Evolutionary conservation across 2,113 vertebrate species (phyloP), one percentile per base, ranked within the genome.

Genomic region (Pluvialis apricaria): DNA sequence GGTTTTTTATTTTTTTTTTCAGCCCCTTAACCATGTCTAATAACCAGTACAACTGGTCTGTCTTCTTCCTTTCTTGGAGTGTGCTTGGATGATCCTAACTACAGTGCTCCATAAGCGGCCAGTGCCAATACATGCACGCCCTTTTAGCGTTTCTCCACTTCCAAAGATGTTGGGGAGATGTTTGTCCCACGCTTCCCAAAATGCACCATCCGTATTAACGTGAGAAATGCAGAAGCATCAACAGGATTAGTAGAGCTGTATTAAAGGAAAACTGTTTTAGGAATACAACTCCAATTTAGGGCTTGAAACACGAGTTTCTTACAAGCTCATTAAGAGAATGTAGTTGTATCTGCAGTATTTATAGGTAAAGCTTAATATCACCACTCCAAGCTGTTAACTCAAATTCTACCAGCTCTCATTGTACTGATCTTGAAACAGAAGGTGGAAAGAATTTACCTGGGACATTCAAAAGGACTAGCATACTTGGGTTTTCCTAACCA

Each of bases 41-140:
- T 64, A 97, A 97, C 92, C 91, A 89, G 96, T 92, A 92, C 78
- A 89, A 95, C 95, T 89, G 94, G 95, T 96, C 84, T 87, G 86
- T 57, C 96, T 92, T 85, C 97, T 97, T 94, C 86, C 77, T 87
- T 82, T 77, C 94, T 89, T 94, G 92, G 77, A 92, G 77, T 34
- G 70, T 94, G 78, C 86, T 94, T 69, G 91, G 69, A 92, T 94
- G 89, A 82, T 95, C 80, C 89, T 76, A 38, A 87, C 73, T 96
- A 13, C 61, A 42, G 55, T 6, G 92, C 62, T 95, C 73, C 88
- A 77, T 21, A 45, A 85, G 81, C 10, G 9, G 86, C 83, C 55
- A 16, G 86, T 91, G 96, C 96, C 95, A 96, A 82, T 4, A 31
- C n/a, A 52, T 91, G 83, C 94, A 92, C 70, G 0, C 81, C 91